These are phyloP conservation scores for Tenthredo scrophulariae DNA, from an alignment of 2,888 invertebrate genomes.

Conservation along the genomic window DNA sequence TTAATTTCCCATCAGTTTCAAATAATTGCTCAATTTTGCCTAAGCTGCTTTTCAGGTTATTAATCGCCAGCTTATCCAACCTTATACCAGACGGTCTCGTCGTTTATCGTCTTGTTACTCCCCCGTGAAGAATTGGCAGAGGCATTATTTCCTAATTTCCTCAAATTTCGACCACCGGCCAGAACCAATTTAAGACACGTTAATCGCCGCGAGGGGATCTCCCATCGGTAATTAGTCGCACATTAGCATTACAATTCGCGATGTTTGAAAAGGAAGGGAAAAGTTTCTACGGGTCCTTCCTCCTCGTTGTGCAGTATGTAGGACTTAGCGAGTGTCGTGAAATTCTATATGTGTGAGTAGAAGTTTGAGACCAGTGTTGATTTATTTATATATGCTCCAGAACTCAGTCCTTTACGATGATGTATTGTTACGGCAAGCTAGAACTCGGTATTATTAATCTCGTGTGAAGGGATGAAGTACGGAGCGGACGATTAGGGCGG, in stretches of 20 bases:
- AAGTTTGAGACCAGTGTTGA: conserved; percentile 25
- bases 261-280: neutral
- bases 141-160: neutral
- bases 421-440: conserved; percentile 13
- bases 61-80: conserved; percentile 20
- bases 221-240: neutral
- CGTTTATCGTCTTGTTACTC: conserved; percentile 1
- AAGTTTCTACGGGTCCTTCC: neutral
- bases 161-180: neutral
- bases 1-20: conserved; percentile 22
- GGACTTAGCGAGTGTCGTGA: neutral
- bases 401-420: conserved; percentile 30
- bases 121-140: neutral
- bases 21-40: conserved; percentile 30
- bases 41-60: conserved; percentile 10
- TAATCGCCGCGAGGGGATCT: neutral
- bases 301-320: too few species aligned
- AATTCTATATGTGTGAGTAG: neutral
- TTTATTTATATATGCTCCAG: conserved; percentile 29
- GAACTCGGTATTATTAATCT: conserved; percentile 30
- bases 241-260: neutral
- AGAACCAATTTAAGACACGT: neutral
- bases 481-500: conserved; percentile 18
- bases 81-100: neutral
- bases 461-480: conserved; percentile 35